These are phyloP conservation scores for Spilarctia lutea DNA, from an alignment of 2,888 invertebrate genomes.

Conservation along the genomic window DNA sequence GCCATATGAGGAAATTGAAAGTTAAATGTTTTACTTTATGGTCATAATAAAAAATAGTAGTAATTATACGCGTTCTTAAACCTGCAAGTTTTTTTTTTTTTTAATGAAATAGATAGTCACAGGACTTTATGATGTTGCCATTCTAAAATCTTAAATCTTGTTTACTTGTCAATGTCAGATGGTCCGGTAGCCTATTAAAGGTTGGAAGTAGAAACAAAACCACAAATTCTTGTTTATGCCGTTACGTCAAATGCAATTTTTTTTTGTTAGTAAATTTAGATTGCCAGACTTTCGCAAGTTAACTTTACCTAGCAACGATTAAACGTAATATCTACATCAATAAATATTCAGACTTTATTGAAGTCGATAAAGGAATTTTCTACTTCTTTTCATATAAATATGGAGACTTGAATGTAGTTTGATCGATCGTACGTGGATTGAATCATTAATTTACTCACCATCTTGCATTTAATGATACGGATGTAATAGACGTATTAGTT, in stretches of 20 bases:
- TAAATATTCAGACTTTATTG: conserved; percentile 60
- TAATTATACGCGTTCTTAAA: no score
- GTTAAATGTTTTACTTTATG: background rate
- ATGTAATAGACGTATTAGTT: conserved; percentile 8
- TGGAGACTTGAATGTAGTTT: conserved; percentile 30
- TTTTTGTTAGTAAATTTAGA: background rate
- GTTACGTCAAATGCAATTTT: conserved; percentile 2
- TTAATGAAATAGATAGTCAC: background rate
- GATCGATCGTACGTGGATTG: conserved; percentile 49
- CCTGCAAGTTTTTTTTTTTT: no score
- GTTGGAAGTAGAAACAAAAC: background rate
- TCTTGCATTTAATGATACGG: conserved; percentile 33
- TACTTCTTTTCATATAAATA: conserved; percentile 38
- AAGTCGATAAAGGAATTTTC: conserved; percentile 48
- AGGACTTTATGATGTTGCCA: background rate
- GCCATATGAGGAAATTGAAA: background rate
- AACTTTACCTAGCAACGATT: conserved; percentile 60
- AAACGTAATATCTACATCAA: conserved; percentile 58
- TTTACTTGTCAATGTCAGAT: background rate
- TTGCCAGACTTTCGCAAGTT: conserved; percentile 5
- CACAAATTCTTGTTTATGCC: background rate
- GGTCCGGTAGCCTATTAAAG: background rate
- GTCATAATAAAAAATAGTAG: no score
- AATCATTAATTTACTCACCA: conserved; percentile 46
- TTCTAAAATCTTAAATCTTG: background rate